A percentile compares a stretch with the other conserved stretches of the same genome.
Conservation (phyloP, 2,797 vertebrate genomes). For the Sebastes baramenuke region DNA sequence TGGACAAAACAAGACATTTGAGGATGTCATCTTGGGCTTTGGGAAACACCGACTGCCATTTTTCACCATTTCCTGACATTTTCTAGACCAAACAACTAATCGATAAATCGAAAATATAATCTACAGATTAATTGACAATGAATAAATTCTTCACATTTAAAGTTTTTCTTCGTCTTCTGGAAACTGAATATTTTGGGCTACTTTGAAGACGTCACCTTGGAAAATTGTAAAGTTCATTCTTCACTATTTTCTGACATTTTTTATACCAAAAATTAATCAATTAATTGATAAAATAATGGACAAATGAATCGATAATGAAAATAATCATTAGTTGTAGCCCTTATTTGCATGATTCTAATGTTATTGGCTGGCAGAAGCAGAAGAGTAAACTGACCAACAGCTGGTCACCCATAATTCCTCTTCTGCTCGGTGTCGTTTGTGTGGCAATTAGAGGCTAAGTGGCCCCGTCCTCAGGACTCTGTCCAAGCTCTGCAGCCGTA, state of each 20-base stretch:
- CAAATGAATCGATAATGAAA: not conserved
- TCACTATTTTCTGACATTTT: not conserved
- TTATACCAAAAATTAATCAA: not conserved
- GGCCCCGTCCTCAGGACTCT: conserved; percentile 48
- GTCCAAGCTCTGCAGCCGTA: conserved; percentile 67
- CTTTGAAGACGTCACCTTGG: not conserved
- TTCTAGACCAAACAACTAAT: no score
- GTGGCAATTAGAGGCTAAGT: conserved; percentile 55
- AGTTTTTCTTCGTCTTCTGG: not conserved
- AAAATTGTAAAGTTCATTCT: not conserved
- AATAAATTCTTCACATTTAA: not conserved
- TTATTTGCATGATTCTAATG: not conserved
- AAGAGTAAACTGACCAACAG: conserved; percentile 63
- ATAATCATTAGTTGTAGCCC: not conserved
- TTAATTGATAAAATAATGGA: not conserved
- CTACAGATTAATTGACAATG: no score
- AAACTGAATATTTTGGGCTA: not conserved
- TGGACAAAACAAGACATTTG: no score
- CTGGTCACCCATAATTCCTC: conserved; percentile 64
- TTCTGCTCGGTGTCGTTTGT: conserved; percentile 54
- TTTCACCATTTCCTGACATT: no score
- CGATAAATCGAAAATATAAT: accelerated
- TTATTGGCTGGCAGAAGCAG: not conserved
- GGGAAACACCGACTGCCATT: no score
- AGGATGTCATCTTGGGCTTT: no score